A percentile compares a stretch with the other conserved stretches of the same genome.
These are phyloP conservation scores for Platichthys flesus DNA, from an alignment of 2,113 vertebrate species.

Conservation along the genomic window DNA sequence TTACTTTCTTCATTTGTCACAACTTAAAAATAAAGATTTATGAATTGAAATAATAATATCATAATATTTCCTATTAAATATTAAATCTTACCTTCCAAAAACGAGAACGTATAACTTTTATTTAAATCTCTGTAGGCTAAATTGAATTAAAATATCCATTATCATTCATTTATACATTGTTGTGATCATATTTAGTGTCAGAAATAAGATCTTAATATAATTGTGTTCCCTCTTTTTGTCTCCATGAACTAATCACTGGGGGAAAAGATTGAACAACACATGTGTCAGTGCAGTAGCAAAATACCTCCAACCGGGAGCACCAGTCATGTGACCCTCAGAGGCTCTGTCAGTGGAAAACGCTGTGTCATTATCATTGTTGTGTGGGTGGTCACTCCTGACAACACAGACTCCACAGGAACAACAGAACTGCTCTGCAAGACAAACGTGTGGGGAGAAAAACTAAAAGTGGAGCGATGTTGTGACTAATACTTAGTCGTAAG, in stretches of 20 bases:
- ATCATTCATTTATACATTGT: no score
- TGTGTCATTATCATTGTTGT: slow-evolving; percentile 15
- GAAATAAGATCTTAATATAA: no score
- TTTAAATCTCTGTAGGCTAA: no score
- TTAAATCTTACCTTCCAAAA: background rate
- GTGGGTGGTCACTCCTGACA: background rate
- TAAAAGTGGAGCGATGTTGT: slow-evolving; percentile 56
- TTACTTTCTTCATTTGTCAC: no score
- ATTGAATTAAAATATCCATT: no score
- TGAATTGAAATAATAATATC: background rate
- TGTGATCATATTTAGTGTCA: no score
- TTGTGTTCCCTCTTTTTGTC: background rate
- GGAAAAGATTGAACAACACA: background rate
- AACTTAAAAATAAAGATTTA: no score
- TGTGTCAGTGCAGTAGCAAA: background rate
- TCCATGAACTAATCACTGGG: background rate
- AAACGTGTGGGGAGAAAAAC: background rate
- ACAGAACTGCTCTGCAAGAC: background rate
- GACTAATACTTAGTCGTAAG: slow-evolving; percentile 76
- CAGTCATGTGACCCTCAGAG: background rate
- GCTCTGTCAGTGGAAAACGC: slow-evolving; percentile 6
- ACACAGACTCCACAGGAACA: slow-evolving; percentile 1
- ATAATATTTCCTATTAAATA: background rate
- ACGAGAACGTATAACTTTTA: no score
- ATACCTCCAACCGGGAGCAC: background rate